Evolutionary conservation across 2,113 vertebrate genomes (phyloP).

Genomic region (Ptychochromis oligacanthus): DNA sequence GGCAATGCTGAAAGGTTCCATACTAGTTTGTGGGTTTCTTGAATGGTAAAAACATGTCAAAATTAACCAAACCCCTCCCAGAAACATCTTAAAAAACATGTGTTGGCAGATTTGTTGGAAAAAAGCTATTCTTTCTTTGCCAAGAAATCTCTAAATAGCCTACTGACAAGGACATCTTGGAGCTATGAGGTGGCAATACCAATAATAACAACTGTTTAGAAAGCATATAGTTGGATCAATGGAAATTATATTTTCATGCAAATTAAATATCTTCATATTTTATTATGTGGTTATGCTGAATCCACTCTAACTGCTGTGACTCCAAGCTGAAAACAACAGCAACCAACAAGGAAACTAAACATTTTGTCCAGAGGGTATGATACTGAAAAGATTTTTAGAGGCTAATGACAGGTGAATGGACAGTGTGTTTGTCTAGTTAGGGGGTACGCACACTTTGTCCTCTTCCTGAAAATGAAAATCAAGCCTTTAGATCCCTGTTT

Average conservation of each 20-base stretch:
- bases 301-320: not conserved
- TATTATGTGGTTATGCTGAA: not conserved
- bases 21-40: not conserved
- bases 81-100: not conserved
- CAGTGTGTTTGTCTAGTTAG: not conserved
- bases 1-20: no score
- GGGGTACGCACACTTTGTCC: not conserved
- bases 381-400: not conserved
- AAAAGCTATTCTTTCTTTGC: not conserved
- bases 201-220: not conserved
- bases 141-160: not conserved
- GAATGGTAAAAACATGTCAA: not conserved
- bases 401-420: not conserved
- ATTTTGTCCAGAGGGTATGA: not conserved
- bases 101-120: no score
- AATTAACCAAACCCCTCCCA: not conserved
- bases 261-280: not conserved
- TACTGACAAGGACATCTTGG: not conserved
- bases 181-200: not conserved
- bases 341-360: not conserved
- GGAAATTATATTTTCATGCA: not conserved
- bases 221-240: not conserved
- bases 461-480: no score
- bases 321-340: not conserved
- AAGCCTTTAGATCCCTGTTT: no score